phyloP scores from a whole-genome alignment of 2,113 vertebrate species.

The Pristiophorus japonicus region DNA sequence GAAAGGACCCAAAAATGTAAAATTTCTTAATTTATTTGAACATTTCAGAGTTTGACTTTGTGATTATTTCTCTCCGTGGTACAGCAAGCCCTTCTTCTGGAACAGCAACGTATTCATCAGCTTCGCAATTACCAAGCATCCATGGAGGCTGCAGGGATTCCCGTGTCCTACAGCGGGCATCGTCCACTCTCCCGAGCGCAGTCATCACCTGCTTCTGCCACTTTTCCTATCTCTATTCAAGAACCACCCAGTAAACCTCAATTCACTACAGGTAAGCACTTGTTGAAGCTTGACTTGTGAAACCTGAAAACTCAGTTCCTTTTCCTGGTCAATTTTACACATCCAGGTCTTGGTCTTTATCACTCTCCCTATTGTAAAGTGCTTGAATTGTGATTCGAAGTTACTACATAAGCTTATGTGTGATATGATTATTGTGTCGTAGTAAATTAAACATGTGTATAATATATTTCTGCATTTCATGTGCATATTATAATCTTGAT shows the following conservation, averaged over 20 bases:
- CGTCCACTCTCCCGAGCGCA: constrained; percentile 88
- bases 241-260: constrained; percentile 79
- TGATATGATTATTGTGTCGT: neutral
- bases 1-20: neutral
- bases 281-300: neutral
- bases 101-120: constrained; percentile 93
- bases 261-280: constrained; percentile 80
- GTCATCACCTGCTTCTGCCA: constrained; percentile 86
- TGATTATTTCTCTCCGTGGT: constrained; percentile 21
- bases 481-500: neutral
- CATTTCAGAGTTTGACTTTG: neutral
- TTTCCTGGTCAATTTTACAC: neutral
- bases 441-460: neutral
- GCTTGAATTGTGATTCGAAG: neutral
- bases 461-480: neutral
- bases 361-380: too few relatives aligned
- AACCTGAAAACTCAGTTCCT: neutral
- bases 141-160: constrained; percentile 81
- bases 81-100: constrained; percentile 87
- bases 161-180: constrained; percentile 71
- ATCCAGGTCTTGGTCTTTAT: too few relatives aligned
- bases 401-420: neutral
- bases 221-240: constrained; percentile 79
- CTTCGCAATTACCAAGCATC: constrained; percentile 90
- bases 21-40: neutral